Evolutionary conservation across 2,113 vertebrate genomes (phyloP), one percentile per base, ranked within the genome.

Genomic region (Neolamprologus caudopunctatus): DNA sequence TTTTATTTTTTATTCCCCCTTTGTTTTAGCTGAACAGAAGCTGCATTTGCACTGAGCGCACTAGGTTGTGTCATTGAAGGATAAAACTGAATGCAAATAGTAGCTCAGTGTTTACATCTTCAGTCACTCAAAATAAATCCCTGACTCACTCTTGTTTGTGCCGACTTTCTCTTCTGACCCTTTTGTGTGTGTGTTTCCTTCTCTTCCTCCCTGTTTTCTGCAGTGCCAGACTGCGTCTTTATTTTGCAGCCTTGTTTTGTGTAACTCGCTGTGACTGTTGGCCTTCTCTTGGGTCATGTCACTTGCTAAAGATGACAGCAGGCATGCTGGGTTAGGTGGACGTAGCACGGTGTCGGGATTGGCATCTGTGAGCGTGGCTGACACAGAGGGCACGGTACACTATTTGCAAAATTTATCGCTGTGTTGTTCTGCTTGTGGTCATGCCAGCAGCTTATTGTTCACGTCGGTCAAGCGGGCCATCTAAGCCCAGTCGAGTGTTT

Each of bases 121-220:
- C 37, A 83, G 55, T 90, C 55, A 81, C 45, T 84, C 51, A 73
- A 73, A 90, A 85, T 85, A 87, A 84, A 84, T 88, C 35, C 28
- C 75, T 63, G 81, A 84, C 37, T 86, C 82, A 63, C 50, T 82
- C 53, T 42, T 75, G 84, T 37, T 63, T 19, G 9, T 71, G 57
- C 37, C 33, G 42, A 89, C 55, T 68, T 31, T 85, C 51, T 82
- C 55, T 53, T 75, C 85, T 87, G 66, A 66, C 73, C 78, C 33
- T 73, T 87, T 68, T 55, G 81, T 73, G 55, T 2, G 33, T 85
- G 10, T 75, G 66, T 42, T 79, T 82, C 75, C 13, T 31, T 68
- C 54, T 53, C 19, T 13, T 50, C 24, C 47, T 6, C 40, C 63
- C n/a, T 85, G 84, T 85, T 90, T 85, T 87, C 40, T 81, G 53